phyloP scores from a whole-genome alignment of 2,797 vertebrate genomes.

The Glossophaga mutica region DNA sequence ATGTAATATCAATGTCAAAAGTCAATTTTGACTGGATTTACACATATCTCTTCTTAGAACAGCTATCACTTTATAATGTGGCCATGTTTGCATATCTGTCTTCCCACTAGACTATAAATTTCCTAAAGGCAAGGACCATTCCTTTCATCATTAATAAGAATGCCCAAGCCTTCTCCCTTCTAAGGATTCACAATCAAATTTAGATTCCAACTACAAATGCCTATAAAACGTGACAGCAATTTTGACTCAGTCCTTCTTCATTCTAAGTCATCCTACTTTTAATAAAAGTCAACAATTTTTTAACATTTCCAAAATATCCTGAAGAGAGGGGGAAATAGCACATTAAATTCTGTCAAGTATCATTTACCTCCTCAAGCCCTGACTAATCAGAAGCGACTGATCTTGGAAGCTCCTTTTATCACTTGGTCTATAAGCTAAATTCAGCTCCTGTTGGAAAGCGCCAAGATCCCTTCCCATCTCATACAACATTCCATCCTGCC shows the following conservation, averaged over 20 bases:
- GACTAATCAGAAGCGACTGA: slow-evolving; percentile 55
- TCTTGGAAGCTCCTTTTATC: slow-evolving; percentile 29
- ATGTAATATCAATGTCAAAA: neutral
- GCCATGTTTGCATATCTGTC: neutral
- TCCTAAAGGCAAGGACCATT: neutral
- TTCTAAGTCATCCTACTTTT: neutral
- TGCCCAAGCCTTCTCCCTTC: neutral
- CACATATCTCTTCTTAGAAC: neutral
- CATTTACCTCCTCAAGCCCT: slow-evolving; percentile 38
- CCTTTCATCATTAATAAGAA: neutral
- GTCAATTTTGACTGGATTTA: neutral
- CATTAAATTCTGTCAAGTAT: slow-evolving; percentile 50
- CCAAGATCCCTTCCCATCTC: slow-evolving; percentile 10
- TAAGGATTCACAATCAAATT: neutral
- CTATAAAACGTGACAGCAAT: neutral
- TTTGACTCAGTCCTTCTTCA: neutral
- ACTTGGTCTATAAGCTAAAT: slow-evolving; percentile 52
- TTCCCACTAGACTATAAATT: neutral
- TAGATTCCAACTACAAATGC: neutral
- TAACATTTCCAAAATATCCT: slow-evolving; percentile 56
- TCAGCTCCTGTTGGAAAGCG: slow-evolving; percentile 52
- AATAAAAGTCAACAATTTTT: slow-evolving; percentile 32
- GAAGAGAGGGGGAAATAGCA: slow-evolving; percentile 22
- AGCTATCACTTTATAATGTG: neutral
- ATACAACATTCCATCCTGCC: neutral